Evolutionary conservation across 2,797 vertebrate species (phyloP).

Genomic region (Paguma larvata): DNA sequence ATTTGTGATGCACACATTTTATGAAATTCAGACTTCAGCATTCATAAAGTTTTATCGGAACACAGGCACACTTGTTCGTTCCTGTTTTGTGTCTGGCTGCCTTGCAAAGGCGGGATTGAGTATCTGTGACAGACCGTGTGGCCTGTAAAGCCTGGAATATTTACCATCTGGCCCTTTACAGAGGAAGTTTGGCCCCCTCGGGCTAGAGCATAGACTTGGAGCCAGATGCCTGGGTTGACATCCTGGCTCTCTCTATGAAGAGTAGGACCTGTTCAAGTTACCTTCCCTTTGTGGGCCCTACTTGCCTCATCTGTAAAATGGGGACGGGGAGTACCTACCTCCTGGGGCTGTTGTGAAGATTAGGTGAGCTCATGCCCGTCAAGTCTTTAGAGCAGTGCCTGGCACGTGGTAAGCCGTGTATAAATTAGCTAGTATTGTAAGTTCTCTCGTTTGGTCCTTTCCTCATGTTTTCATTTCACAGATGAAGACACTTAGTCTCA

Average conservation of each 20-base stretch:
- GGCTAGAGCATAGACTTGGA: neutral
- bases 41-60: neutral
- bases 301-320: conserved; percentile 22
- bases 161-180: neutral
- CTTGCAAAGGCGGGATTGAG: neutral
- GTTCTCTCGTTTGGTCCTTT: neutral
- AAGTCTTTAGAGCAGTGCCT: neutral
- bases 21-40: neutral
- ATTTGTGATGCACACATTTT: neutral
- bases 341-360: neutral
- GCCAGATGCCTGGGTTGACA: neutral
- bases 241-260: neutral
- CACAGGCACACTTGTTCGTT: neutral
- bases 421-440: neutral
- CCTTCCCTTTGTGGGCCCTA: neutral
- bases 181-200: neutral
- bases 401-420: neutral
- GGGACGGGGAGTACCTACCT: neutral
- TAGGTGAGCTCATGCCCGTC: neutral
- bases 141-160: neutral
- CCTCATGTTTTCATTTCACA: neutral
- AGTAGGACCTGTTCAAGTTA: neutral
- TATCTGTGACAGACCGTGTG: neutral
- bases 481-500: neutral
- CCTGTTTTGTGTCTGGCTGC: neutral